A percentile compares a stretch with the other conserved stretches of the same genome.
These are phyloP conservation scores for Halocynthia roretzi DNA, from an alignment of 23 tunicate genomes.

Conservation along the genomic window DNA sequence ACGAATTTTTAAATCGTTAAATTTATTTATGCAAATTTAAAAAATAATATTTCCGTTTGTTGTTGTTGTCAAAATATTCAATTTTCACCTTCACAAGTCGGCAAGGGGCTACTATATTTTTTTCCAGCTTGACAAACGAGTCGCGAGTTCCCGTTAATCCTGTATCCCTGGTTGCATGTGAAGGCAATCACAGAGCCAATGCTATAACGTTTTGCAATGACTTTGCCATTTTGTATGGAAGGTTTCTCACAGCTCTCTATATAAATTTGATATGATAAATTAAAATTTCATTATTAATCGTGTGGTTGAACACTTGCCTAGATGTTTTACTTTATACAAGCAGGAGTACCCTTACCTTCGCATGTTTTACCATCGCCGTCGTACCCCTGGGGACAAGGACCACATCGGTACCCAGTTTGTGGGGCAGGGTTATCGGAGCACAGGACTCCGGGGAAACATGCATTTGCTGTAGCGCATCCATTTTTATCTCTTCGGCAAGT, in stretches of 20 bases:
- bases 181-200: constrained; percentile 39
- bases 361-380: constrained; percentile 71
- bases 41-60: too few species aligned
- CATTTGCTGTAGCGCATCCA: constrained; percentile 24
- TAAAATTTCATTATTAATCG: not conserved
- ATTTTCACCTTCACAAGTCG: constrained; percentile 63
- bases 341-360: constrained; percentile 21
- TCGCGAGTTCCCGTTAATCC: constrained; percentile 28
- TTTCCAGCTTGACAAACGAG: constrained; percentile 33
- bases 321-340: not conserved
- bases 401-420: constrained; percentile 48
- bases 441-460: constrained; percentile 50
- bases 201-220: constrained; percentile 22
- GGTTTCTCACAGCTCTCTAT: constrained; percentile 11
- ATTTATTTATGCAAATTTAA: not conserved
- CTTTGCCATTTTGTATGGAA: constrained; percentile 43
- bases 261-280: not conserved
- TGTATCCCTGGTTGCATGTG: constrained; percentile 51
- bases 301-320: not conserved
- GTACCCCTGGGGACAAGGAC: constrained; percentile 44
- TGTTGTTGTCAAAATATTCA: not conserved
- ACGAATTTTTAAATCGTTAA: not conserved
- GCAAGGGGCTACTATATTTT: constrained; percentile 31
- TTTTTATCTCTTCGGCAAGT: constrained; percentile 42
- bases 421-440: constrained; percentile 54